Base-by-base conservation (phyloP, 2,113 vertebrate species). In the Jaculus jaculus region DNA sequence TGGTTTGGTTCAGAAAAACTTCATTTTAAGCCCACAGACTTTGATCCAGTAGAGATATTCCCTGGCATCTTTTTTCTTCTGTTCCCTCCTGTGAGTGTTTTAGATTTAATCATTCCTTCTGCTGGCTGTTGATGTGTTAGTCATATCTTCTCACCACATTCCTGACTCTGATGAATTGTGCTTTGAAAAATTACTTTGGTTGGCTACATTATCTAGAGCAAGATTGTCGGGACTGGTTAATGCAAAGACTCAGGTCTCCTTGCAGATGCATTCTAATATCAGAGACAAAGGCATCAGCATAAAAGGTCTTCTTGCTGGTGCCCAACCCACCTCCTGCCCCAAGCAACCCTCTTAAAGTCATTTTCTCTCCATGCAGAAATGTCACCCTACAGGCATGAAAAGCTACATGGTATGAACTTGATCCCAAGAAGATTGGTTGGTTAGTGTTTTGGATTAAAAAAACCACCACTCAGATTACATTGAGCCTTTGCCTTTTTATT, bases 51-150 rank as follows among this genome's bases (percentile, higher is more conserved):
- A 82, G 90, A 93, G 92, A 82, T 68, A 84, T 34, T 72, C 84
- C 21, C 18, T 47, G 10, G 4, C 32, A 21, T 84, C 32, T 37
- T 63, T 87, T 39, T 60, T 21, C 39, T 83, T 66, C n/a, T 84
- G 37, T 73, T 74, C 47, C 82, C 20, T 7, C 12, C 54, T 77
- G 47, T 84, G 66, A 92, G 20, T 89, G 37, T 75, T 92, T 86
- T 86, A 90, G 79, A 93, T 60, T 88, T 87, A 95, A 93, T 96
- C 84, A 74, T 90, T 90, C 75, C 94, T 84, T 95, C n/a, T 91
- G 90, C 92, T 83, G 73, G 88, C 47, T 93, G 26, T 47, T 92
- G 86, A 93, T 93, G 87, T 61, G 61, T 90, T 74, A 63, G 26
- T 94, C 60, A 84, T 75, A 85, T 92, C 83, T 77, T 91, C 78